Evolutionary conservation across 2,888 invertebrate genomes (phyloP).

Genomic region (Nymphalis urticae): DNA sequence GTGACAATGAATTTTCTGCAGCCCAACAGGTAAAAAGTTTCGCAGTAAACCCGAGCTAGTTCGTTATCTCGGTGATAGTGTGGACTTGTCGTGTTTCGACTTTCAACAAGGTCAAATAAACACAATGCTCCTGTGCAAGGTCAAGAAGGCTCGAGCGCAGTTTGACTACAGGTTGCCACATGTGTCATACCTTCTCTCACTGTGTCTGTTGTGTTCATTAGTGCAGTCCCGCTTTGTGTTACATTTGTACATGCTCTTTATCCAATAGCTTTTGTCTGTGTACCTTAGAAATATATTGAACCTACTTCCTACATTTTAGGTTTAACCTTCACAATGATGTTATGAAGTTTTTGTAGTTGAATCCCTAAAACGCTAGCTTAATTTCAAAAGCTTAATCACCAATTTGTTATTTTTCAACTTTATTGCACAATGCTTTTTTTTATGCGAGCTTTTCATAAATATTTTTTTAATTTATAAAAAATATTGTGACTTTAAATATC

Average conservation of each 20-base stretch:
- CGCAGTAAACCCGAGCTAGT: constrained; percentile 91
- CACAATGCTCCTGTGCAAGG: constrained; percentile 85
- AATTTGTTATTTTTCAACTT: constrained; percentile 16
- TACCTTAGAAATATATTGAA: constrained; percentile 35
- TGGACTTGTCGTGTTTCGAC: constrained; percentile 91
- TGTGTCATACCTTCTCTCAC: constrained; percentile 69
- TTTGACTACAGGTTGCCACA: constrained; percentile 85
- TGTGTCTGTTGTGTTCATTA: constrained; percentile 76
- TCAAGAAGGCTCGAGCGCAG: constrained; percentile 85
- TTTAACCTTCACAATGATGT: constrained; percentile 12
- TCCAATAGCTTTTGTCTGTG: constrained; percentile 44
- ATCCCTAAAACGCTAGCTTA: constrained; percentile 6
- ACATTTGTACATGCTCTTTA: constrained; percentile 53
- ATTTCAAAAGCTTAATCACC: constrained; percentile 12
- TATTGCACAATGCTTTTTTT: constrained; percentile 28
- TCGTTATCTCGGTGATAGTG: constrained; percentile 87
- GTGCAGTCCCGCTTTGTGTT: constrained; percentile 73
- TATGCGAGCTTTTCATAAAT: constrained; percentile 27
- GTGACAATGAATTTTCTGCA: constrained; percentile 79
- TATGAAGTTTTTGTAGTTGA: constrained; percentile 11
- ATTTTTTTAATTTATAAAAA: neutral
- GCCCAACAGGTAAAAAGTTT: constrained; percentile 91
- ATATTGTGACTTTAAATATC: neutral
- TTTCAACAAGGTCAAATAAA: constrained; percentile 90
- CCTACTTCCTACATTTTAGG: constrained; percentile 19